Evolutionary conservation across 1,140 invertebrate genomes (phyloP), one percentile per base, ranked within the genome.

Genomic region (Apis dorsata): DNA sequence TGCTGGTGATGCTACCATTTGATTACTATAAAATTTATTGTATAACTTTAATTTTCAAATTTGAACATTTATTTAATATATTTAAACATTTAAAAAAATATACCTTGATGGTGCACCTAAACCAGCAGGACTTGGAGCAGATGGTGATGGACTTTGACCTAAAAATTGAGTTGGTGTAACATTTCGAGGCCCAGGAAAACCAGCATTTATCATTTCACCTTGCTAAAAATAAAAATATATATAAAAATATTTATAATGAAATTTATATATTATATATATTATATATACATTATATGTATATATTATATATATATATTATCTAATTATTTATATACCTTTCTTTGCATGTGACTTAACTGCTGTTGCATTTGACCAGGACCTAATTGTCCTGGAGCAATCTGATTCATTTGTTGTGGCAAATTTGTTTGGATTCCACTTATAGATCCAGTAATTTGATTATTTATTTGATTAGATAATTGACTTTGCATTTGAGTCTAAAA

Each of bases 1-100:
- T 49, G 96, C 96, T 13, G 96, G 96, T 17, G 96, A 97, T 53
- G 96, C 94, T 21, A 96, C 95, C 95, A 96, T 96, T 88, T 96
- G 95, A 88, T 95, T 95, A 78, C 93, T 95, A 34, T 17, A 89
- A 88, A 85, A 87, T 53, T 83, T 79, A 83, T 75, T 28, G 69
- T n/a, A 28, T 57, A 12, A 51, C 68, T 17, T 71, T 83, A 57
- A 74, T 60, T 62, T 62, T n/a, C 19, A 5, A 63, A 44, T 44
- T 44, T 44, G 5, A 44, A 44, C 5, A 4, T 44, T 44, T 44
- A 44, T 44, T 44, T 44, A 15, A 79, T 12, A 55, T 49, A 19
- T 34, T 3, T 60, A 0, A 60, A 44, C 63, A 68, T 68, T 77
- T 44, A 59, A 76, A 55, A 34, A 63, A 55, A 55, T 21, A 34